Base-by-base conservation (phyloP, 2,113 vertebrate genomes). In the Lepidothrix coronata region DNA sequence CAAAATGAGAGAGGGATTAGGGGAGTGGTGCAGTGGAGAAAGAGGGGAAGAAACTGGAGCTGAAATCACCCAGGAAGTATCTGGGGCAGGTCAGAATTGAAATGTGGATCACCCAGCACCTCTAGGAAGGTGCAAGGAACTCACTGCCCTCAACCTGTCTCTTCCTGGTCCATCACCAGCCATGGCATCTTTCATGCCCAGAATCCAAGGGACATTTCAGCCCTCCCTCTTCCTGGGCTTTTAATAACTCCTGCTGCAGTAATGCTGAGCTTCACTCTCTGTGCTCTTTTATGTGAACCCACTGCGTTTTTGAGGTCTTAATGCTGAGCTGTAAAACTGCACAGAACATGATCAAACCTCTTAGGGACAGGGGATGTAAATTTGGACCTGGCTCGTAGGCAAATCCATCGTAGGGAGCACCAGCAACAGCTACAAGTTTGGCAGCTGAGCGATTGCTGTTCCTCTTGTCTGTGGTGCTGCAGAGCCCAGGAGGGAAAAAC, bases 401-500 rank as follows among this genome's bases (percentile, higher is more conserved):
- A 93, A 22, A 83, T 70, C 54, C 54, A 5, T 85, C 0, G 0
- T 3, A n/a, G 79, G 70, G n/a, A 86, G 71, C 52, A 85, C 28
- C 54, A 65, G 61, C 46, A 91, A 2, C 43, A 65, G 55, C 72
- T 62, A 16, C 57, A 19, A 43, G 39, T 90, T 92, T 94, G 87
- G 83, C 95, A 88, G 80, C 76, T 86, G 79, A 92, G 44, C 1
- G 0, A 65, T 52, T 61, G 61, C 58, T 91, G 44, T 20, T 93
- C 68, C 48, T 92, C 55, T 88, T 4, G 5, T 88, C 83, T 52
- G 0, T 20, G 20, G 76, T 88, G 88, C 88, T 1, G 6, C 55
- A 59, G 67, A 95, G 93, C 92, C 65, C 65, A 67, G 82, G 85
- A 92, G 77, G 58, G 31, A 74, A 74, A 88, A 92, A 44, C 31